Evolutionary conservation across 2,113 vertebrate genomes (phyloP), one percentile per base, ranked within the genome.

Genomic region (Corythaeola cristata): DNA sequence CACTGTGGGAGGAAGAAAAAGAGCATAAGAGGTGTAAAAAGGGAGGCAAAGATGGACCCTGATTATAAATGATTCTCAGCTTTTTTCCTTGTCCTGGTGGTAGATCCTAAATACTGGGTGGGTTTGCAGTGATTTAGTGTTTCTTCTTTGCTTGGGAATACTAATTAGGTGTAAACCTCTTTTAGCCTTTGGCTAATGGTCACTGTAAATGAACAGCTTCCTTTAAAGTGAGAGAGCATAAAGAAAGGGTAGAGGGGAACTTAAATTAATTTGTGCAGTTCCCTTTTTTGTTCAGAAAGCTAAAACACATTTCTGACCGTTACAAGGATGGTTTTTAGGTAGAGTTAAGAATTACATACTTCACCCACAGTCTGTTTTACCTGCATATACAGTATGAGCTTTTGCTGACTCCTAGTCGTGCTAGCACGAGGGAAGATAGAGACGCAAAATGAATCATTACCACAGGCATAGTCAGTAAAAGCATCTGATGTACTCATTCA

Each of bases 391-490:
- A 60, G 33, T 69, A 32, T 2, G 15, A 90, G 78, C 59, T 77
- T 84, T 63, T 93, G 90, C 92, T 95, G 81, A 84, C 72, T 94
- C 59, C 58, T 26, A 83, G 67, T 58, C 2, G 1, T 88, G 59
- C 73, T 83, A 53, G 80, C 37, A 30, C 3, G 6, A 33, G 72
- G 86, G 68, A 95, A 79, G 11, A 50, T 50, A 88, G 93, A 64
- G 44, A 97, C 39, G 81, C 63, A 83, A 89, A 95, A 90, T 90
- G 85, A 98, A 92, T 97, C 53, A 76, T 93, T 95, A 89, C 81
- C 88, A 37, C 64, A 64, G 74, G 64, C 79, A 71, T 32, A 80
- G 56, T 89, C 92, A 88, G 72, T 80, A 76, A 94, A 91, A 89
- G 84, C 92, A 91, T 90, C 85, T 32, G 58, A 91, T 49, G 45